Percentiles rank a stretch among this genome's conserved stretches.
Conservation (phyloP, 2,113 vertebrate genomes). For the Oreotrochilus melanogaster region DNA sequence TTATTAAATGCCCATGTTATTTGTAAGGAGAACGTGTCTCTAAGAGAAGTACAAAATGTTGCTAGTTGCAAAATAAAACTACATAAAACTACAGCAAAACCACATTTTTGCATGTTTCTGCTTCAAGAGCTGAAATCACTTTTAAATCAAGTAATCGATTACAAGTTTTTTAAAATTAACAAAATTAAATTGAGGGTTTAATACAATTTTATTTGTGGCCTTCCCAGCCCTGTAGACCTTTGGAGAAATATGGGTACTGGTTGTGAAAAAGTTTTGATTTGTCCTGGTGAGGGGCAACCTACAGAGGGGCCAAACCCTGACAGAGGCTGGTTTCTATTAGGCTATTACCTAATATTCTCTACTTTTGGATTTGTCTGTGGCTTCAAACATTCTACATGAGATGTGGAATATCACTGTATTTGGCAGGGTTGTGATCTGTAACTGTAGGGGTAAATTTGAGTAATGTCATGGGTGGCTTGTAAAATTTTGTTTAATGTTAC, state of each 20-base stretch:
- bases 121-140: background rate
- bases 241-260: background rate
- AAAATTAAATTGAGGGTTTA: background rate
- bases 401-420: background rate
- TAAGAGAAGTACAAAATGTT: background rate
- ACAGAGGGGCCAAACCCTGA: background rate
- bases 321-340: background rate
- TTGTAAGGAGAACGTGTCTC: background rate
- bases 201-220: background rate
- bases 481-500: conserved; percentile 43
- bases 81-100: background rate
- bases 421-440: background rate
- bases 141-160: background rate
- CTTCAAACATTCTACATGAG: background rate
- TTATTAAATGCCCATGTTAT: background rate
- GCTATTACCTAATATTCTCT: background rate
- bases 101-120: background rate
- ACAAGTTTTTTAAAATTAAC: background rate
- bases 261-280: background rate
- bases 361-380: background rate
- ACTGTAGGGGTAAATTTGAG: background rate
- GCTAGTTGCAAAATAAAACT: background rate
- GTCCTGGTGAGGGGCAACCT: background rate
- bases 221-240: background rate
- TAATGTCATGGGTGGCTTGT: conserved; percentile 45